Evolutionary conservation across 2,113 vertebrate genomes (phyloP), one percentile per base, ranked within the genome.

Genomic region (Dicerorhinus sumatrensis): DNA sequence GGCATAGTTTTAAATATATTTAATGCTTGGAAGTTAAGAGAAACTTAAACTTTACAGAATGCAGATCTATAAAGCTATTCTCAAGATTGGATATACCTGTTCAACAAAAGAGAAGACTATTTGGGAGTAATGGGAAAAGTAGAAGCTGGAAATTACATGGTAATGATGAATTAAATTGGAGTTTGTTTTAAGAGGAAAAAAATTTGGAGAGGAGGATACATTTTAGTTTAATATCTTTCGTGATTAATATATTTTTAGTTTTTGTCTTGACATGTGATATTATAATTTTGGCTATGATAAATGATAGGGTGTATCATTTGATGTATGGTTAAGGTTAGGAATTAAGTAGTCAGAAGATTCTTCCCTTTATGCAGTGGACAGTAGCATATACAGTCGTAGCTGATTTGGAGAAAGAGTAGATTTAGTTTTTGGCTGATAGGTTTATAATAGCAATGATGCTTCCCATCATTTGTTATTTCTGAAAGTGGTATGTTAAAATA

Each of bases 401-500:
- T 13, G 12, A 65, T 42, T 80, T 86, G 6, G 21, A 60, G 36
- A 58, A 97, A 86, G 20, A 95, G 12, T 89, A 69, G 23, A 39
- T 93, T 82, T 89, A 54, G 36, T 79, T 97, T 97, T 82, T 42
- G 42, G 39, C 56, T 89, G 18, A 65, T 63, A 89, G 48, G 20
- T 95, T 75, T 94, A 60, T 90, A 72, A 76, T 51, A 93, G 25
- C 84, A 31, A 21, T 94, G 84, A 88, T 97, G 62, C 48, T 83
- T 83, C 63, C 88, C 73, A 36, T 96, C 77, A 89, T 87, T 89
- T 97, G 54, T 58, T 94, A 82, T 70, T 96, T 79, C 70, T 89
- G 91, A 76, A 96, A 91, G 48, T 92, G 58, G 73, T 65, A 16
- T 96, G 65, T 83, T 98, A 96, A 96, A 95, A 77, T 84, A 89